Evolutionary conservation across 2,113 vertebrate species (phyloP), one percentile per base, ranked within the genome.

Genomic region (Corythoichthys intestinalis): DNA sequence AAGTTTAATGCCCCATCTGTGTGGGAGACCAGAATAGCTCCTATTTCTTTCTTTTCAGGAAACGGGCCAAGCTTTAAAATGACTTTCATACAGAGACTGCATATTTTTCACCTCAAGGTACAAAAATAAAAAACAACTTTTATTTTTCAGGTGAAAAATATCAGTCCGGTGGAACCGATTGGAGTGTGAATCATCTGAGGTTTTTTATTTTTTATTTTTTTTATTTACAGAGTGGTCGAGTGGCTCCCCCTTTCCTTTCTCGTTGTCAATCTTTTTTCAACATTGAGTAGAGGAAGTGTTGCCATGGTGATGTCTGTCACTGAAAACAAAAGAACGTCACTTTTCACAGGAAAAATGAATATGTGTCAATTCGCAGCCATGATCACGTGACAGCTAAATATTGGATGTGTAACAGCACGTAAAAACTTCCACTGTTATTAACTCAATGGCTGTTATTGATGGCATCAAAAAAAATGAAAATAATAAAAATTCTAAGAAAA

Each of bases 1-100:
- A 83, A 86, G 73, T 83, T 85, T 83, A 83, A 85, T 78, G 75
- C 60, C 46, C 73, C 74, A 83, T 76, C 74, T 83, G 80, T 83
- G 72, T 56, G 37, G 66, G 20, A 74, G 67, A 69, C 69, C 46
- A 66, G 74, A 87, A 84, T 80, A 78, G 79, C 78, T 75, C 34
- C 47, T 65, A 70, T 71, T 75, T 64, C 61, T 74, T 72, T 65
- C 65, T 35, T 75, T 67, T 67, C 56, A 72, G 64, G 13, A 72
- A 83, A 77, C 35, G 13, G 17, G 34, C 66, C 15, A 6, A 28
- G 46, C 74, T 71, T 72, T 49, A 34, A 53, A 41, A 83, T 68
- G 59, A 61, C 60, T 46, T 7, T 28, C 47, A 10, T 41, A 58
- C 46, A 67, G 11, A 69, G 1, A 65, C 48, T 53, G 60, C 52